Percentiles rank a stretch among this genome's conserved stretches.
phyloP scores from a whole-genome alignment of 2,888 invertebrate species.

The Pachymerium ferrugineum region DNA sequence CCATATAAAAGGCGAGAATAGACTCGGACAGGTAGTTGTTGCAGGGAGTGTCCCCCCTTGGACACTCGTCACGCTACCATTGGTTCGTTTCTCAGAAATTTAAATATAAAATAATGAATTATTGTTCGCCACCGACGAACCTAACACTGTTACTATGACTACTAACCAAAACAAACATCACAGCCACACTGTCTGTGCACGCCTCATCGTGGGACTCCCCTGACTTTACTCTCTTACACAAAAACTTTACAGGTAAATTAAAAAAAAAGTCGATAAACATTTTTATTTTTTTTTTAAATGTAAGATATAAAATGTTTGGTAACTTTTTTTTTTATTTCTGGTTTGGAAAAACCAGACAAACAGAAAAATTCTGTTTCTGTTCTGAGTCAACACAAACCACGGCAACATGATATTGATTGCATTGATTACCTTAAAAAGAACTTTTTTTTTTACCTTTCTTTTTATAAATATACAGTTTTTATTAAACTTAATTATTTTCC shows the following conservation, averaged over 20 bases:
- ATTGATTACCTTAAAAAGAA: not conserved
- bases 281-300: too few relatives aligned
- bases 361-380: not conserved
- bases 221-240: too few relatives aligned
- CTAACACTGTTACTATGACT: not conserved
- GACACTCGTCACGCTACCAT: constrained; percentile 6
- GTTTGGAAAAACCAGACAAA: not conserved
- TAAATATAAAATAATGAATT: constrained; percentile 28
- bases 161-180: not conserved
- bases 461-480: not conserved
- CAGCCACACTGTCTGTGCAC: not conserved
- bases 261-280: too few relatives aligned
- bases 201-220: not conserved
- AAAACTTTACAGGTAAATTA: not conserved
- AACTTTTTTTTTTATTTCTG: too few relatives aligned
- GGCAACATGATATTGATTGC: not conserved
- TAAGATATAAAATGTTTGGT: too few relatives aligned
- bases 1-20: too few relatives aligned
- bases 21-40: too few relatives aligned
- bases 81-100: not conserved
- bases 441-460: not conserved
- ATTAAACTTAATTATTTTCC: too few relatives aligned
- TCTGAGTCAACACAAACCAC: not conserved
- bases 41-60: not conserved
- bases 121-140: not conserved